Conservation (phyloP, 2,113 vertebrate species). For the Pimephales promelas region DNA sequence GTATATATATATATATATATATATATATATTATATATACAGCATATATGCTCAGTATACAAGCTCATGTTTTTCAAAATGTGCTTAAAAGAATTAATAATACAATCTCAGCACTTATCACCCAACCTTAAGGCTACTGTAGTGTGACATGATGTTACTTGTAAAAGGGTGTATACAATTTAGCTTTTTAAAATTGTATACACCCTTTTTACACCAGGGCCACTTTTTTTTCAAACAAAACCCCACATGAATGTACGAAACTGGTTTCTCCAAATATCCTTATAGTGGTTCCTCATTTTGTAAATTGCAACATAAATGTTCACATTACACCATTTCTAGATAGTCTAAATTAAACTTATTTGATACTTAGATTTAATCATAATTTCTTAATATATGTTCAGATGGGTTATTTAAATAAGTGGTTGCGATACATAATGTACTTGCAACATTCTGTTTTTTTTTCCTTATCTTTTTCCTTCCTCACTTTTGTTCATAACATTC, state of each 20-base stretch:
- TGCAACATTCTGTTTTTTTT: neutral
- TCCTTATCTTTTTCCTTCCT: neutral
- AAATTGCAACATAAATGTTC: neutral
- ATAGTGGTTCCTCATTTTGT: slow-evolving; percentile 9
- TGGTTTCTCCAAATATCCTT: neutral
- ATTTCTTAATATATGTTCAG: neutral
- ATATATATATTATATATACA: too few species aligned
- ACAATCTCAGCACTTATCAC: neutral
- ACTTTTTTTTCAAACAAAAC: neutral
- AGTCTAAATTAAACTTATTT: neutral
- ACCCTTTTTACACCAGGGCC: too few species aligned
- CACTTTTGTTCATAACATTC: neutral
- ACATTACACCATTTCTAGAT: neutral
- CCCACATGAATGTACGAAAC: neutral
- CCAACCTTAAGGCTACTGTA: neutral
- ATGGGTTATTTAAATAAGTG: neutral
- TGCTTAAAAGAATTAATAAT: neutral
- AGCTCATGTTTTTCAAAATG: neutral
- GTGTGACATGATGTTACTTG: neutral
- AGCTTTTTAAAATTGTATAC: neutral
- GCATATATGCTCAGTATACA: too few species aligned
- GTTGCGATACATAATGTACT: neutral
- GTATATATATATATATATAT: too few species aligned
- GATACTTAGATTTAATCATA: neutral
- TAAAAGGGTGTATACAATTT: neutral